Evolutionary conservation across 2,113 vertebrate genomes (phyloP).

Genomic region (Atherinomorus stipes): DNA sequence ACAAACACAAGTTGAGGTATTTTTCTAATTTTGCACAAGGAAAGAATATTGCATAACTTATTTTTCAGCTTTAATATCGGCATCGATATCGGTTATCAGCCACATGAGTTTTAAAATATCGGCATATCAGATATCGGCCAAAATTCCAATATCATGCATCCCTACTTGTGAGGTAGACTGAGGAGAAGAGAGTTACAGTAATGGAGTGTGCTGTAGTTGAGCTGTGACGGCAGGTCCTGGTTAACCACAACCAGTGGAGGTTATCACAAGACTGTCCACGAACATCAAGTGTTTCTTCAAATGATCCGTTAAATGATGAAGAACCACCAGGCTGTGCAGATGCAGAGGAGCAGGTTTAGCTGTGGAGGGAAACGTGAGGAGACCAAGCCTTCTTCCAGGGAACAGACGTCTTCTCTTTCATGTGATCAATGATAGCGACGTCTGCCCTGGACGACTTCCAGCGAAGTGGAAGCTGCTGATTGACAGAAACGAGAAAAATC

Average conservation of each 20-base stretch:
- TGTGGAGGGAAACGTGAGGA: too few species aligned
- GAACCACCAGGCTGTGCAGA: background rate
- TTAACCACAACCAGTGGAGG: background rate
- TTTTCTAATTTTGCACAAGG: too few species aligned
- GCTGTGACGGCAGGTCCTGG: background rate
- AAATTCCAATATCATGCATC: too few species aligned
- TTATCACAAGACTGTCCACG: constrained; percentile 2
- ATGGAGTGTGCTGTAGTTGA: background rate
- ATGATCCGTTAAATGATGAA: background rate
- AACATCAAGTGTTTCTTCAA: constrained; percentile 7
- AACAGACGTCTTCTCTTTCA: background rate
- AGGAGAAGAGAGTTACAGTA: too few species aligned
- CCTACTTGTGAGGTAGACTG: too few species aligned
- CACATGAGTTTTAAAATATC: too few species aligned
- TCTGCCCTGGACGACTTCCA: background rate
- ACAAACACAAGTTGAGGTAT: too few species aligned
- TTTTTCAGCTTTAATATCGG: too few species aligned
- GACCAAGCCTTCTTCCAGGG: too few species aligned
- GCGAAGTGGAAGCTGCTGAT: constrained; percentile 10
- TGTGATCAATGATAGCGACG: background rate
- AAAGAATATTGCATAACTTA: too few species aligned
- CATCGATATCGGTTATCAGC: too few species aligned
- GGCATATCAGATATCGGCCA: too few species aligned
- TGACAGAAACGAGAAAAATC: constrained; percentile 9
- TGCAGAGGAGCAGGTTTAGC: background rate